Base-by-base conservation (phyloP, 2,113 vertebrate species). In the Colaptes auratus region DNA sequence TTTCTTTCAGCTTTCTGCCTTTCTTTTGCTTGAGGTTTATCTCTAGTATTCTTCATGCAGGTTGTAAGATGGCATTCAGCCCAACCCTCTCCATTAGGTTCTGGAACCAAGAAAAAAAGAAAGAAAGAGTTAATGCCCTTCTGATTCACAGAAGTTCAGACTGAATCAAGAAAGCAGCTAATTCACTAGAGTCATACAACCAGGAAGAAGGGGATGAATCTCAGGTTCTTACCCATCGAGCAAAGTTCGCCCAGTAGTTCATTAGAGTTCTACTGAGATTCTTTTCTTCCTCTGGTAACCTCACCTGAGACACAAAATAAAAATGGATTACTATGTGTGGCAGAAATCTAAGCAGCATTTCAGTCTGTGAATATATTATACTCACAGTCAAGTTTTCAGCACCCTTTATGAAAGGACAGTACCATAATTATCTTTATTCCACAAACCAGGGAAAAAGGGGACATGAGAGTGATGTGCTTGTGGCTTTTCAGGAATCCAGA, bases 191-290 rank as follows among this genome's bases (percentile, higher is more conserved):
- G 36, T 27, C 79, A 27, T 14, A 33, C 27, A 84, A 66, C 12
- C 6, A 61, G 31, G 25, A 33, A 23, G 9, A 46, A 21, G 27
- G 3, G 59, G 24, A 55, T 9, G 19, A 56, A 50, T 25, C 20
- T 87, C 19, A 27, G 10, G 56, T 44, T 83, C 98, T 98, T 86
- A 99, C 99, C 98, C 98, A 39, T 24, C 94, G 96, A 72, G 97
- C 97, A 95, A 99, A 99, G 70, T 97, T 98, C 52, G 96, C 97
- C 99, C 98, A 99, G 94, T 99, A 99, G 36, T 97, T 91, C 98
- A 99, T 99, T 65, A 98, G 97, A 42, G 95, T 98, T 93, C 97
- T 97, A 53, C 98, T 99, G 11, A 99, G 91, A 7, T 92, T 82
- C 46, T 98, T 98, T 74, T 99, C 98, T 27, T 98, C 98, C 60